Percentiles rank a stretch among this genome's conserved stretches.
These are phyloP conservation scores for Planococcus citri DNA, from an alignment of 1,140 invertebrate species.

Conservation along the genomic window DNA sequence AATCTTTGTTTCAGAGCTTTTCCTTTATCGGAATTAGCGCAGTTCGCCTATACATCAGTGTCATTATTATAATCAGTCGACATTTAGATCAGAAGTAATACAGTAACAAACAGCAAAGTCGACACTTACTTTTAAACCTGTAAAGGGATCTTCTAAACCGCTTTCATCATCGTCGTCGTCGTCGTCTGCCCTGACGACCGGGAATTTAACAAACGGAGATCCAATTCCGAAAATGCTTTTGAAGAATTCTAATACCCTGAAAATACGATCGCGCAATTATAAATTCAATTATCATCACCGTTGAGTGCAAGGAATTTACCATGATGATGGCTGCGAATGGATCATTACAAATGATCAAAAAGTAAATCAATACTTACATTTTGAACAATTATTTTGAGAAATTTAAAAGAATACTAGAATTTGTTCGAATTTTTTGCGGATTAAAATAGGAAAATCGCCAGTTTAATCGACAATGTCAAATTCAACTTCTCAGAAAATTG, in stretches of 20 bases:
- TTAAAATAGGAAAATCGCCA: no score
- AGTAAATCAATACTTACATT: background rate
- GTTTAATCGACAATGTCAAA: background rate
- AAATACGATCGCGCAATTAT: background rate
- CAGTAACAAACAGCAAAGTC: background rate
- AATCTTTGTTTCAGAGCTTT: conserved; percentile 38
- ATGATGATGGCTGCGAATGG: no score
- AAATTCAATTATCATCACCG: no score
- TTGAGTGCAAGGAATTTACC: no score
- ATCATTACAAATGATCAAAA: no score
- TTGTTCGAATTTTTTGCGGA: no score
- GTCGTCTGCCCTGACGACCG: background rate
- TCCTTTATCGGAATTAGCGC: background rate
- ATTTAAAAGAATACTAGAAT: background rate
- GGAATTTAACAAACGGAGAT: background rate
- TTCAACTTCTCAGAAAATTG: no score
- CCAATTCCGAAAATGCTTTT: background rate
- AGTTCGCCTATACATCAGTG: background rate
- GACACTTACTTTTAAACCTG: background rate
- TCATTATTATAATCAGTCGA: no score
- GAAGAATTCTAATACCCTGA: conserved; percentile 10
- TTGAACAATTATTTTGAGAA: background rate
- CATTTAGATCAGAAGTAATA: background rate
- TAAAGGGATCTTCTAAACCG: background rate
- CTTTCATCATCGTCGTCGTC: conserved; percentile 9